Base-by-base conservation (phyloP, 2,113 vertebrate genomes). In the Cinclus mexicanus region DNA sequence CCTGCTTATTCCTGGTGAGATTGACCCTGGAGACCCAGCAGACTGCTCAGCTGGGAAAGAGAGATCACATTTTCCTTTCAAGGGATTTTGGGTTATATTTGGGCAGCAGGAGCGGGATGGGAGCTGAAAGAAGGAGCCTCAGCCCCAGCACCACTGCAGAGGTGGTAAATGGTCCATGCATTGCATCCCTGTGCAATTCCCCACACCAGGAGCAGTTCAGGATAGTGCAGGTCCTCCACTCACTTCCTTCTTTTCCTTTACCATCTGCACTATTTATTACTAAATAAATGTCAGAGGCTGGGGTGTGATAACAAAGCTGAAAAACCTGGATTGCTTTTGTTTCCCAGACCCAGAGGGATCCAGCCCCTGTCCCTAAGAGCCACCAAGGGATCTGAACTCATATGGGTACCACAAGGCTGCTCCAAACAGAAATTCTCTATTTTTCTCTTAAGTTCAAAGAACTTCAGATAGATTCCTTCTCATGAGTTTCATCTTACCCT, bases 51-150 rank as follows among this genome's bases (percentile, higher is more conserved):
- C 75, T 64, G 76, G 76, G 85, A n/a, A 7, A 78, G 42, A 2
- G n/a, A 74, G 75, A 83, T 29, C 60, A 25, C 1, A 0, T 42
- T 68, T 75, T 65, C 85, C 79, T 94, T 94, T 79, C 82, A 82
- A 94, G 79, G 79, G 93, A 79, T 95, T 94, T 94, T 78, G 57
- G 69, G 71, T 59, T 84, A 4, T n/a, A 23, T 82, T 70, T 83
- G 68, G 85, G 57, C 88, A 78, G 90, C 39, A 39, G 61, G 63
- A 82, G 59, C 68, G 59, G 86, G 78, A 86, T 0, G 4, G 65
- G 52, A 90, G 78, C 83, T 59, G 90, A 83, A 59, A 59, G 46
- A 76, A 55, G 76, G 78, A 77, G 44, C 31, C 64, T 81, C 23
- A 2, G 60, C 33, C 65, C 65, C 47, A 1, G 23, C 74, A 31